These are phyloP conservation scores for Alethe castanea DNA, from an alignment of 2,113 vertebrate species.

Conservation along the genomic window DNA sequence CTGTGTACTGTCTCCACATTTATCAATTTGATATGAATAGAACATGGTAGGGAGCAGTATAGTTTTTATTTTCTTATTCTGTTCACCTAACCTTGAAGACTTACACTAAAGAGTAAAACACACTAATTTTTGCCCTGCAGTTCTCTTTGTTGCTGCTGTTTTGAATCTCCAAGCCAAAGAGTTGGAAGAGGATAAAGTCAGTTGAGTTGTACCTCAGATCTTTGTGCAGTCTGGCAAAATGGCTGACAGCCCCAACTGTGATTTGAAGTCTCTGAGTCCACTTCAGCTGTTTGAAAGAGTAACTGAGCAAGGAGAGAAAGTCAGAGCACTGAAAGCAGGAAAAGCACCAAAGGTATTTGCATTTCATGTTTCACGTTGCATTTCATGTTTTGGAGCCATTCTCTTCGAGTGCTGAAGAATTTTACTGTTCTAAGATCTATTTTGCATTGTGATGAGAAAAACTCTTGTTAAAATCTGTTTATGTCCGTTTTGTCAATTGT, in stretches of 20 bases:
- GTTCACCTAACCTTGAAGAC: not conserved
- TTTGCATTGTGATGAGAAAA: not conserved
- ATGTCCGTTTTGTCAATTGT: not conserved
- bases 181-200: not conserved
- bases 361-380: not conserved
- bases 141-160: not conserved
- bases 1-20: not conserved
- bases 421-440: not conserved
- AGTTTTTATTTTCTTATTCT: not conserved
- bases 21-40: not conserved
- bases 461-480: not conserved
- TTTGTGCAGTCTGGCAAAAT: constrained; percentile 57
- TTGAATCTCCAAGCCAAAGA: not conserved
- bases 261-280: constrained; percentile 56
- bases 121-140: not conserved
- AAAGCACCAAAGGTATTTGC: constrained; percentile 84
- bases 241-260: constrained; percentile 70
- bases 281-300: constrained; percentile 84
- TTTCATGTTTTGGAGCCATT: not conserved
- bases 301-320: constrained; percentile 80
- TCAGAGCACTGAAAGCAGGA: constrained; percentile 82
- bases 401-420: not conserved
- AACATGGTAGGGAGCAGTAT: not conserved
- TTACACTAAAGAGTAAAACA: not conserved
- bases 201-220: not conserved